phyloP scores from a whole-genome alignment of 1,140 invertebrate genomes.

The Bombus huntii region DNA sequence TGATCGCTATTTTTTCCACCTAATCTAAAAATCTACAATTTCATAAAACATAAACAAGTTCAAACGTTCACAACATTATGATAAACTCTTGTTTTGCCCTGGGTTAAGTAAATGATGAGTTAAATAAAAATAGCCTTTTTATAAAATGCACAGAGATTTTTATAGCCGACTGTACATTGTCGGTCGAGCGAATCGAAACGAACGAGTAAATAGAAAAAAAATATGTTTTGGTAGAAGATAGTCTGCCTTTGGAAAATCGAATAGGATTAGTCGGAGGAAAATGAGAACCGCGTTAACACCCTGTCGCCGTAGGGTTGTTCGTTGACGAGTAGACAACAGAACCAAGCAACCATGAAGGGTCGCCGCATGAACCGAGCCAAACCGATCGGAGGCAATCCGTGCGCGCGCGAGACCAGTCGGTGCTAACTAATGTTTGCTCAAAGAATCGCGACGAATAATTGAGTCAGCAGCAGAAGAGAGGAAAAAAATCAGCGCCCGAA shows the following conservation, averaged over 20 bases:
- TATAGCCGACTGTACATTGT: neutral
- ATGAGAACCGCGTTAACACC: constrained; percentile 80
- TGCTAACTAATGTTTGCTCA: constrained; percentile 83
- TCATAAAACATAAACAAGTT: neutral
- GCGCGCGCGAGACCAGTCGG: constrained; percentile 56
- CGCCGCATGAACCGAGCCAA: constrained; percentile 75
- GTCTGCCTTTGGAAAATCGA: neutral
- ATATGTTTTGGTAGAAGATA: neutral
- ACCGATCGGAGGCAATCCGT: constrained; percentile 75
- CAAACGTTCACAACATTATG: neutral
- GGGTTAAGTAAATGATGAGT: too few species aligned
- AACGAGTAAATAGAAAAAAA: neutral
- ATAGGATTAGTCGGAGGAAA: constrained; percentile 59
- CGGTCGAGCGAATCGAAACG: neutral
- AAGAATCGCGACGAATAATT: constrained; percentile 81
- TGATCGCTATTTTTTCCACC: too few species aligned
- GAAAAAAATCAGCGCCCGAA: constrained; percentile 72
- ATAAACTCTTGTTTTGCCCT: too few species aligned
- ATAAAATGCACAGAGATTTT: neutral
- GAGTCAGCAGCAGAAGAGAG: constrained; percentile 68
- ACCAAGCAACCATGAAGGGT: constrained; percentile 80
- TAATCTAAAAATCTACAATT: neutral
- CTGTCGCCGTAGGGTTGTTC: constrained; percentile 70
- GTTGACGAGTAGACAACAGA: constrained; percentile 82
- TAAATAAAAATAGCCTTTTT: neutral